Conservation (phyloP, 2,888 invertebrate genomes). For the Beris chalybata region DNA sequence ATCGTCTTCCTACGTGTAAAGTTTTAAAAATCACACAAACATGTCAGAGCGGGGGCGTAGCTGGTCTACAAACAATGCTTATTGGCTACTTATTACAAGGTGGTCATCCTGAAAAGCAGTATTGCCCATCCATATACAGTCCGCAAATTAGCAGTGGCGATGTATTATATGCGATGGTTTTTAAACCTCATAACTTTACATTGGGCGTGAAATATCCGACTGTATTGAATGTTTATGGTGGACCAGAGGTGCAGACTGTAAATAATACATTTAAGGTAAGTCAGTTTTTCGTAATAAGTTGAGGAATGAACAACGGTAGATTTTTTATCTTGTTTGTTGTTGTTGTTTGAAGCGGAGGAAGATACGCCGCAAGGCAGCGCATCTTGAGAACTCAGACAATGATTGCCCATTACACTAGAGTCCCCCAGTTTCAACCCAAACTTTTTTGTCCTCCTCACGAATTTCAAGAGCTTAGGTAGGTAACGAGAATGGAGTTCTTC, state of each 20-base stretch:
- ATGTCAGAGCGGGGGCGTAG: slow-evolving; percentile 65
- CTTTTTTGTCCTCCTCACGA: too few species aligned
- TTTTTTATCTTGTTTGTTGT: too few species aligned
- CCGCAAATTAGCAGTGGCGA: slow-evolving; percentile 71
- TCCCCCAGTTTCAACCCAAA: too few species aligned
- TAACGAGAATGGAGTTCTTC: too few species aligned
- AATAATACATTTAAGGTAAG: slow-evolving; percentile 90
- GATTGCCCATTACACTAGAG: too few species aligned
- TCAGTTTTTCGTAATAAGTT: slow-evolving; percentile 1
- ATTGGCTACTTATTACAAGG: slow-evolving; percentile 74
- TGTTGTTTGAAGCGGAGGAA: too few species aligned
- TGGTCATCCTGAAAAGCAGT: slow-evolving; percentile 61
- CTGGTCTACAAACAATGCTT: slow-evolving; percentile 68
- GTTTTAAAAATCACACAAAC: slow-evolving; percentile 71
- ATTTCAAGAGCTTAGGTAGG: too few species aligned
- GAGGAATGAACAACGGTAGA: background rate
- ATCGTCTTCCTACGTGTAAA: slow-evolving; percentile 76
- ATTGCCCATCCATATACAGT: slow-evolving; percentile 73
- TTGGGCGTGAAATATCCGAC: slow-evolving; percentile 75
- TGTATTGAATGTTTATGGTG: slow-evolving; percentile 95
- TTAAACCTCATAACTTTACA: slow-evolving; percentile 76
- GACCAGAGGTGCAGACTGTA: slow-evolving; percentile 97
- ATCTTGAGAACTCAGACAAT: too few species aligned
- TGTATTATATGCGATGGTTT: slow-evolving; percentile 83
- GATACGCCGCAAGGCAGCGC: too few species aligned